These are phyloP conservation scores for Aurelia aurita DNA, from an alignment of 30 jellyfish, hydroid and myxozoan species.

Conservation along the genomic window DNA sequence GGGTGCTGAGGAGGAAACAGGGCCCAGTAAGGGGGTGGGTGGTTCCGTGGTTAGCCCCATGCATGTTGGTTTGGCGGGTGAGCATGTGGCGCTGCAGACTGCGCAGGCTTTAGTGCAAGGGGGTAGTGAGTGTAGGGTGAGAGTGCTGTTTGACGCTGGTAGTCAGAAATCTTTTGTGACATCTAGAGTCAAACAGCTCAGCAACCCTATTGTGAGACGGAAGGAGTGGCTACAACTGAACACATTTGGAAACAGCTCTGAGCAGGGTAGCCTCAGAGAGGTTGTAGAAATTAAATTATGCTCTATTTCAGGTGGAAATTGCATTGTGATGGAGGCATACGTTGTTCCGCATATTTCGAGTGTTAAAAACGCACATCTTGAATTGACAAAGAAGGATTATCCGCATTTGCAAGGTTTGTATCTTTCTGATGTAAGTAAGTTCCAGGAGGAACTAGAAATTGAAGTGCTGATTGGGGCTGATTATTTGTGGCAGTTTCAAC, in stretches of 20 bases:
- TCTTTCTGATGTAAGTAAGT: slow-evolving; percentile 1
- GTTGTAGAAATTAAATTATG: slow-evolving; percentile 27
- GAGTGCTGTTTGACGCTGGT: slow-evolving; percentile 22
- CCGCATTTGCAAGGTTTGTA: slow-evolving; percentile 11
- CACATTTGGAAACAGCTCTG: background rate
- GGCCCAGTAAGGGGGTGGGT: background rate
- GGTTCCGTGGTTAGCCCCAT: background rate
- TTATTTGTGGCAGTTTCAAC: slow-evolving; percentile 25
- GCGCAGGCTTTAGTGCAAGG: background rate
- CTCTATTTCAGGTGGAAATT: slow-evolving; percentile 3
- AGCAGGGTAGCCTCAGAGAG: slow-evolving; percentile 7
- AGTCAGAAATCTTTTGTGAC: slow-evolving; percentile 23
- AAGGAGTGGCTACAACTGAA: slow-evolving; percentile 6
- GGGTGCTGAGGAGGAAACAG: slow-evolving; percentile 2
- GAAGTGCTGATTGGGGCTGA: slow-evolving; percentile 46
- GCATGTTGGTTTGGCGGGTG: background rate
- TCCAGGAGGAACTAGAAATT: slow-evolving; percentile 4
- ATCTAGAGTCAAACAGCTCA: background rate
- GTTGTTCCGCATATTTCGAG: slow-evolving; percentile 20
- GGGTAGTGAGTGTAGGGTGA: background rate
- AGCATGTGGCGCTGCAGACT: too few relatives aligned
- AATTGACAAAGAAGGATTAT: slow-evolving; percentile 21
- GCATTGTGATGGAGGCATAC: slow-evolving; percentile 12
- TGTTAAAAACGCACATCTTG: slow-evolving; percentile 7
- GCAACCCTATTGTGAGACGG: too few relatives aligned